These are phyloP conservation scores for Griposia aprilina DNA, from an alignment of 2,888 invertebrate species.

Conservation along the genomic window DNA sequence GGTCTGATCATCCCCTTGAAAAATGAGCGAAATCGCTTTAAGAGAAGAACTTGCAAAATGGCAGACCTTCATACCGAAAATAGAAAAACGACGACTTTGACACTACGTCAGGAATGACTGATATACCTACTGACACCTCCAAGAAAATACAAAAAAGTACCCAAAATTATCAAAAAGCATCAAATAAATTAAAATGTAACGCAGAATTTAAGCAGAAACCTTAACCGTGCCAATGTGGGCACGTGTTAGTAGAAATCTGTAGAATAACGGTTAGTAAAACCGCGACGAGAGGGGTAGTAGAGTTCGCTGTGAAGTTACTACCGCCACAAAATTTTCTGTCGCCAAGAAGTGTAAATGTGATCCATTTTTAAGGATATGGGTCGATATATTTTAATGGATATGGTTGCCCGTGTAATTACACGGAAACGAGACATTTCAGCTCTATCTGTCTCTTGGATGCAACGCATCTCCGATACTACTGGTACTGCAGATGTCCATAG, in stretches of 20 bases:
- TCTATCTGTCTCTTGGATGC: not conserved
- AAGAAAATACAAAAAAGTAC: conserved; percentile 17
- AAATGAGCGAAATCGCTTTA: not conserved
- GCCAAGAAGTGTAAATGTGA: not conserved
- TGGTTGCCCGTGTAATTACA: not conserved
- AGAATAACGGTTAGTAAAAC: conserved; percentile 19
- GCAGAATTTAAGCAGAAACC: not conserved
- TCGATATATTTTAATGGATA: not conserved
- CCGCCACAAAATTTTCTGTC: not conserved
- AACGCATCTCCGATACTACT: not conserved
- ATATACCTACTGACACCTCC: conserved; percentile 1
- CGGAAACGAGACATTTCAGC: not conserved
- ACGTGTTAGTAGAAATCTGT: not conserved
- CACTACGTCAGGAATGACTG: conserved; percentile 11
- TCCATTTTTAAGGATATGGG: not conserved
- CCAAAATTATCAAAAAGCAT: not conserved
- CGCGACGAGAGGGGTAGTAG: not conserved
- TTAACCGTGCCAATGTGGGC: conserved; percentile 10
- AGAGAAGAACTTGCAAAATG: not conserved
- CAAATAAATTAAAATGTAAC: conserved; percentile 37
- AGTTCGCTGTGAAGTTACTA: not conserved
- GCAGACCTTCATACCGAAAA: not conserved
- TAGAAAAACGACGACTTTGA: conserved; percentile 11
- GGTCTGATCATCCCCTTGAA: not conserved
- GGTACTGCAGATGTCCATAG: not conserved